phyloP scores from a whole-genome alignment of 2,113 vertebrate species.

The Amblyopsis rosae region DNA sequence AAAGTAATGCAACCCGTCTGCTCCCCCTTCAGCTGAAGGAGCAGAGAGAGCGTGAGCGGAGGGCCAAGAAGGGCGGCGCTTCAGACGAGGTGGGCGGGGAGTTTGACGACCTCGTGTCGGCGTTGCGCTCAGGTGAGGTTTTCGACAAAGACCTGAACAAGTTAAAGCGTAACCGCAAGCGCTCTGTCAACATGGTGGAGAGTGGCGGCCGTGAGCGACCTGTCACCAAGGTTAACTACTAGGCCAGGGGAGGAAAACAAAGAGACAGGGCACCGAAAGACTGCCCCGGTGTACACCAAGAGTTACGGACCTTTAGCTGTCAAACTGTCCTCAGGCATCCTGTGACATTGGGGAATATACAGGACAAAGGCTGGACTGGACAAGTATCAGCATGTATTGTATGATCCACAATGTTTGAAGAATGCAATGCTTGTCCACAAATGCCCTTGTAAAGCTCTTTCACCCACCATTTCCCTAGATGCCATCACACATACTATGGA shows the following conservation, averaged over 20 bases:
- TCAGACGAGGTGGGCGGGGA: conserved; percentile 92
- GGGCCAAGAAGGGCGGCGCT: conserved; percentile 83
- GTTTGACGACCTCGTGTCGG: conserved; percentile 95
- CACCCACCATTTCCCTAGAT: conserved; percentile 15
- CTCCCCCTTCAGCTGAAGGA: conserved; percentile 86
- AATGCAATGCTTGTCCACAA: conserved; percentile 35
- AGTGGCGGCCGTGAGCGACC: conserved; percentile 85
- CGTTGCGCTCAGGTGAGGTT: conserved; percentile 92
- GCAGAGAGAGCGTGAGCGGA: conserved; percentile 89
- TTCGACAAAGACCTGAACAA: conserved; percentile 98
- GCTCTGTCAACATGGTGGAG: conserved; percentile 86
- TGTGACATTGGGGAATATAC: conserved; percentile 24
- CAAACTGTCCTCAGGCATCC: conserved; percentile 3
- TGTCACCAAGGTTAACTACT: conserved; percentile 91
- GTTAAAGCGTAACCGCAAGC: conserved; percentile 95
- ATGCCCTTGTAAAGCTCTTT: conserved; percentile 44
- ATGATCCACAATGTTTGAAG: conserved; percentile 36
- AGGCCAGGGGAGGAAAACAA: conserved; percentile 40
- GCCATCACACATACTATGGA: conserved; percentile 11
- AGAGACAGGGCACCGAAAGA: conserved; percentile 26
- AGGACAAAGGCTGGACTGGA: conserved; percentile 41
- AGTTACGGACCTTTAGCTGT: conserved; percentile 16
- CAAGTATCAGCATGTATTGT: not conserved
- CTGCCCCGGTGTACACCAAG: conserved; percentile 38
- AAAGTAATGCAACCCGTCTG: too few relatives aligned